Conservation (phyloP, 2,797 vertebrate species). For the Hafferia zeledoni region DNA sequence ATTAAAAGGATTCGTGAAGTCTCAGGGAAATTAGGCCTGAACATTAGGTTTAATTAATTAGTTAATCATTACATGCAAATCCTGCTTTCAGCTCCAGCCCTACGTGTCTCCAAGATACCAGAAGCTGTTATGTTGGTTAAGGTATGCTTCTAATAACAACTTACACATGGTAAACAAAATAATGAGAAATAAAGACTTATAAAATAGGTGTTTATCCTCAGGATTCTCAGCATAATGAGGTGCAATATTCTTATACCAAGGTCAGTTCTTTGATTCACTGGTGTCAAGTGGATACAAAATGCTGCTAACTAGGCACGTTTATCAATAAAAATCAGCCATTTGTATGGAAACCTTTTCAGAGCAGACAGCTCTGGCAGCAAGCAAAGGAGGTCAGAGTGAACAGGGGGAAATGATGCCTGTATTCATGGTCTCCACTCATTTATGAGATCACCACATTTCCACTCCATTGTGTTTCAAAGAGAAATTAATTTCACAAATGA, state of each 20-base stretch:
- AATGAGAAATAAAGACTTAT: not conserved
- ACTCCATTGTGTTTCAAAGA: not conserved
- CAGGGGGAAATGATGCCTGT: not conserved
- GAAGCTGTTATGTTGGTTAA: not conserved
- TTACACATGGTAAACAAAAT: not conserved
- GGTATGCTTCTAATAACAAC: not conserved
- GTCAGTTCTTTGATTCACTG: not conserved
- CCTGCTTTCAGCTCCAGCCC: not conserved
- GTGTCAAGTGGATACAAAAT: not conserved
- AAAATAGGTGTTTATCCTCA: not conserved
- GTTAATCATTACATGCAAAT: not conserved
- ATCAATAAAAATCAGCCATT: not conserved
- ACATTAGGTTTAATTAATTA: not conserved
- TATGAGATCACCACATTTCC: not conserved
- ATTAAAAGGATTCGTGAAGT: not conserved
- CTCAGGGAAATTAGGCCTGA: not conserved
- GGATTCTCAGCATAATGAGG: not conserved
- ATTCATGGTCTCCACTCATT: not conserved
- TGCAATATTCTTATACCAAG: not conserved
- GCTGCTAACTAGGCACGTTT: not conserved
- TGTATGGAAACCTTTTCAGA: not conserved
- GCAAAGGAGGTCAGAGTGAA: not conserved
- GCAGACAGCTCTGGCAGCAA: not conserved
- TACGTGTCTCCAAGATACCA: not conserved
- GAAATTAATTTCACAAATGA: slow-evolving; percentile 11